Evolutionary conservation across 2,888 invertebrate species (phyloP), one percentile per base, ranked within the genome.

Genomic region (Dexiosoma caninum): DNA sequence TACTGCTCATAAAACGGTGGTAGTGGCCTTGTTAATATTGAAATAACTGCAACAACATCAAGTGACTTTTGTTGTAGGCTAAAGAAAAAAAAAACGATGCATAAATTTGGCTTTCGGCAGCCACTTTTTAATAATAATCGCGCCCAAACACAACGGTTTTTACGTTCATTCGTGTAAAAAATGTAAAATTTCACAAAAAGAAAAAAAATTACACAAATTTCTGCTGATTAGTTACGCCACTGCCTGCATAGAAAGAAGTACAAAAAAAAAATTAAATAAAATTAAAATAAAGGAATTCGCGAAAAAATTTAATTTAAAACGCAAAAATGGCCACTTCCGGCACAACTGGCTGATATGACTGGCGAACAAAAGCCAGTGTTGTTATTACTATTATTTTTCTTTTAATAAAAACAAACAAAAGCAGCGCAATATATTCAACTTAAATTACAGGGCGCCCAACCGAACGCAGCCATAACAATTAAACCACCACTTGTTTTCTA

Each of bases 301-400:
- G 70, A 78, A 83, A 83, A 84, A 83, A 84, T 84, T 85, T 84
- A 84, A 84, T 85, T 84, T 84, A 82, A 84, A 84, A 84, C 83
- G 80, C 83, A 85, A 84, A 84, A 84, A 84, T 84, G 84, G 85
- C 84, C 85, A 85, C 85, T 85, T 85, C 84, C 84, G 85, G 84
- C 82, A 80, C 75, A 77, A 76, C 64, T 78, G 72, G 67, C 64
- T 66, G 64, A 3, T 27, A 19, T 53, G 40, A 44, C 49, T 69
- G 66, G 53, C 35, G 10, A 79, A 79, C 71, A 77, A 72, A 72
- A 77, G 69, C 69, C 37, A 14, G 46, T 42, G 55, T n/a, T 74
- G 51, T 75, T 79, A n/a, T n/a, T n/a, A n/a, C n/a, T n/a, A n/a
- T n/a, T n/a, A n/a, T n/a, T n/a, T n/a, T n/a, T n/a, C n/a, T 75